Conservation (phyloP, 2,113 vertebrate species). For the Columba livia region DNA sequence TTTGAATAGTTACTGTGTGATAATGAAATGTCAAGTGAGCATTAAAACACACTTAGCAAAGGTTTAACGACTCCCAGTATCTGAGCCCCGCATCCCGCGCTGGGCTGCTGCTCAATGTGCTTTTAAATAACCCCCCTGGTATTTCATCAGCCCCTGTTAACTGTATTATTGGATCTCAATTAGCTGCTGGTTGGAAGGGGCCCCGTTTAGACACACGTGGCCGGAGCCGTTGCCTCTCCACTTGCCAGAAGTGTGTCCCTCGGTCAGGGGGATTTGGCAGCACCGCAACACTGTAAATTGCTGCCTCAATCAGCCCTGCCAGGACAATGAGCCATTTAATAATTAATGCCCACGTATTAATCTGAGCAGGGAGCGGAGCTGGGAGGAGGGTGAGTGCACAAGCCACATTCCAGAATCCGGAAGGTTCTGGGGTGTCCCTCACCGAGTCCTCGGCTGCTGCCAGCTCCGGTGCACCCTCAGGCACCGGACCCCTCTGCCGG, state of each 20-base stretch:
- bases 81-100: background rate
- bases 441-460: background rate
- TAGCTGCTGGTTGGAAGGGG: background rate
- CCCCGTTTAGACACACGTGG: background rate
- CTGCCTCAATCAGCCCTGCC: background rate
- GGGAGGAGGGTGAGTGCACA: too few relatives aligned
- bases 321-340: constrained; percentile 28
- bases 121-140: background rate
- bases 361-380: background rate
- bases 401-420: background rate
- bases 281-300: background rate
- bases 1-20: background rate
- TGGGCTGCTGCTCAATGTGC: background rate
- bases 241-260: background rate
- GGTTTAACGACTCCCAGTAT: constrained; percentile 43
- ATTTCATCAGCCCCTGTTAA: constrained; percentile 3
- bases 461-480: background rate
- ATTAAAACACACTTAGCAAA: constrained; percentile 55
- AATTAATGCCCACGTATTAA: constrained; percentile 21
- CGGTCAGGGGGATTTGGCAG: background rate
- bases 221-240: background rate
- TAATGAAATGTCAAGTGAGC: constrained; percentile 54
- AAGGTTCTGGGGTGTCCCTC: background rate
- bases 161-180: constrained; percentile 24
- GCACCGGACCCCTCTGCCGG: fast-evolving